Conservation (phyloP, 2,888 invertebrate species). For the Lasius platythorax region DNA sequence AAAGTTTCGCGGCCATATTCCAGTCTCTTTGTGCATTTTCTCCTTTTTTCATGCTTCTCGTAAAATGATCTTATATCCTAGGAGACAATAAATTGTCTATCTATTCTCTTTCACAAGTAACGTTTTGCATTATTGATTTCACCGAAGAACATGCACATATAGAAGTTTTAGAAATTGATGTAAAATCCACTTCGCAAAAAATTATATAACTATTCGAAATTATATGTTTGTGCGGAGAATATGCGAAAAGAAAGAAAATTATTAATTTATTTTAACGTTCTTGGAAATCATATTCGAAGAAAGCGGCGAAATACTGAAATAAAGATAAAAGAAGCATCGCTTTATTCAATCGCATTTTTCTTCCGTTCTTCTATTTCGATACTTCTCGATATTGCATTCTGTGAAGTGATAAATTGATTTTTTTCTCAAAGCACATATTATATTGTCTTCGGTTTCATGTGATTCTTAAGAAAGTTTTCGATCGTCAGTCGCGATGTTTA, state of each 20-base stretch:
- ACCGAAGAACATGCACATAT: background rate
- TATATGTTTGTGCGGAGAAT: background rate
- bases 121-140: background rate
- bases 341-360: background rate
- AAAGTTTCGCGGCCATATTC: constrained; percentile 11
- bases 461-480: background rate
- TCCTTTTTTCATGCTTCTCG: background rate
- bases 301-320: background rate
- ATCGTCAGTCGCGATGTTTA: background rate
- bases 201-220: background rate
- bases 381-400: background rate
- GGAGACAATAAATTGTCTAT: constrained; percentile 10
- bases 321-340: background rate
- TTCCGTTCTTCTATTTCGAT: background rate
- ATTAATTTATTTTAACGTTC: background rate
- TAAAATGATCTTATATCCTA: background rate
- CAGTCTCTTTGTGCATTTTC: background rate
- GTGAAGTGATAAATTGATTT: constrained; percentile 23
- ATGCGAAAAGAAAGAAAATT: background rate
- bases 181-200: background rate
- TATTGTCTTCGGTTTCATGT: background rate
- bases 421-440: background rate
- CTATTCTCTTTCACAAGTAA: background rate
- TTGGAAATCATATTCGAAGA: background rate
- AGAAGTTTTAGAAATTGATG: background rate